Percentiles rank a stretch among this genome's conserved stretches.
phyloP scores from a whole-genome alignment of 2,888 invertebrate genomes.

The Meloe dianella region DNA sequence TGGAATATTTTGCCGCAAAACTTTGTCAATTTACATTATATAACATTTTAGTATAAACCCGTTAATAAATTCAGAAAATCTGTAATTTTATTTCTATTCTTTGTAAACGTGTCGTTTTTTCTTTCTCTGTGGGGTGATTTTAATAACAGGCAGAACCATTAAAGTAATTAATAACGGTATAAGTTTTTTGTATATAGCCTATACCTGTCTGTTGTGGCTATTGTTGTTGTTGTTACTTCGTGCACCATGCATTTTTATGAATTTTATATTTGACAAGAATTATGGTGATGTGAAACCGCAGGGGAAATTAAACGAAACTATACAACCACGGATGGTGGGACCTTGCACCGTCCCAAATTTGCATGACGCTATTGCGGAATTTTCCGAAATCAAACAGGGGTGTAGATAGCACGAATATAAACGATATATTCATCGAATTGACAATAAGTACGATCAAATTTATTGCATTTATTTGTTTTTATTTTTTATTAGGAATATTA shows the following conservation, averaged over 20 bases:
- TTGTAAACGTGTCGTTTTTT: background rate
- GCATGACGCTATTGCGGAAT: constrained; percentile 21
- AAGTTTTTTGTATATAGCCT: background rate
- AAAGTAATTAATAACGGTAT: constrained; percentile 16
- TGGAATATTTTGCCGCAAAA: too few species aligned
- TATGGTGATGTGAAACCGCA: constrained; percentile 45
- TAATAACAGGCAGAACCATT: background rate
- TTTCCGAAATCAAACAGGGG: background rate
- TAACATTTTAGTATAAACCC: too few species aligned
- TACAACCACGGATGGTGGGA: constrained; percentile 9
- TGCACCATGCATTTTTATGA: constrained; percentile 44
- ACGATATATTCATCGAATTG: background rate
- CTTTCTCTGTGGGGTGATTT: background rate
- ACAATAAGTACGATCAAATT: background rate
- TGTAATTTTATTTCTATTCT: background rate
- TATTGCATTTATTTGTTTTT: background rate
- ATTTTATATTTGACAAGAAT: constrained; percentile 49
- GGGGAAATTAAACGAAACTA: constrained; percentile 43
- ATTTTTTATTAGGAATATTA: background rate
- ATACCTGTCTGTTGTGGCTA: constrained; percentile 15
- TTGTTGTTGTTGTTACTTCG: constrained; percentile 6
- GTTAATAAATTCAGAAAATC: background rate
- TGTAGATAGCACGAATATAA: background rate
- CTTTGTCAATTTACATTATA: too few species aligned
- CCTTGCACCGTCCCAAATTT: constrained; percentile 22